Evolutionary conservation across 2,797 vertebrate species (phyloP).

Genomic region (Fringilla coelebs): DNA sequence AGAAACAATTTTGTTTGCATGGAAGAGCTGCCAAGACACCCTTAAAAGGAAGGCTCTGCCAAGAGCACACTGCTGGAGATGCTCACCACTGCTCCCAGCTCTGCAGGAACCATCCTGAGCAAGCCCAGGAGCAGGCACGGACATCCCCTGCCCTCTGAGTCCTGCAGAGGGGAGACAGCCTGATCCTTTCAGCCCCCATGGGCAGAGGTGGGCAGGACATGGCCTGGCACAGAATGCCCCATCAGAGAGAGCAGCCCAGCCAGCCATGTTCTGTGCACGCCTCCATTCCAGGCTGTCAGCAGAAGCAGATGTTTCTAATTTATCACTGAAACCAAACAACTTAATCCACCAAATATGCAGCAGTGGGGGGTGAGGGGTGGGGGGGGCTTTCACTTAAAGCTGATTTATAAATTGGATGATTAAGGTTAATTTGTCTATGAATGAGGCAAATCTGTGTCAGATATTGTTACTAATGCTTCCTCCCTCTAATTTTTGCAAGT

Average conservation of each 20-base stretch:
- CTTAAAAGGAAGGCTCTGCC: conserved; percentile 61
- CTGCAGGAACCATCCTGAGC: conserved; percentile 4
- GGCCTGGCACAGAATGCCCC: not conserved
- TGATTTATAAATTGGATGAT: conserved; percentile 44
- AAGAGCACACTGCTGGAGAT: not conserved
- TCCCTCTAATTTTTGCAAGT: conserved; percentile 2
- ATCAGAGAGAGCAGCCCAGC: accelerated
- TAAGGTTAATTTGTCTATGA: conserved; percentile 32
- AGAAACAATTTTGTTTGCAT: conserved; percentile 50
- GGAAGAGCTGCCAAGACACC: conserved; percentile 48
- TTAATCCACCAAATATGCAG: conserved; percentile 60
- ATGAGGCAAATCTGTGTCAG: conserved; percentile 8
- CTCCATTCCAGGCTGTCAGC: not conserved
- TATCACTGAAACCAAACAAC: conserved; percentile 58
- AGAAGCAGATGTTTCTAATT: conserved; percentile 50
- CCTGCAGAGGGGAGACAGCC: not conserved
- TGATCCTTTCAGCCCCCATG: accelerated
- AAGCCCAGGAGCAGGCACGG: not conserved
- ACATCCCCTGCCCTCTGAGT: not conserved
- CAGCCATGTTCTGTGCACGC: not conserved
- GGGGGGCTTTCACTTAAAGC: conserved; percentile 5
- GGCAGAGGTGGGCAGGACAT: not conserved
- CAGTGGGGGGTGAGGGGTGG: not conserved
- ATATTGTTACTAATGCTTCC: not conserved
- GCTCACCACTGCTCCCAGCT: not conserved